A percentile compares a stretch with the other conserved stretches of the same genome.
Evolutionary conservation across 2,888 invertebrate species (phyloP).

Genomic region (Drosophila mimetica): DNA sequence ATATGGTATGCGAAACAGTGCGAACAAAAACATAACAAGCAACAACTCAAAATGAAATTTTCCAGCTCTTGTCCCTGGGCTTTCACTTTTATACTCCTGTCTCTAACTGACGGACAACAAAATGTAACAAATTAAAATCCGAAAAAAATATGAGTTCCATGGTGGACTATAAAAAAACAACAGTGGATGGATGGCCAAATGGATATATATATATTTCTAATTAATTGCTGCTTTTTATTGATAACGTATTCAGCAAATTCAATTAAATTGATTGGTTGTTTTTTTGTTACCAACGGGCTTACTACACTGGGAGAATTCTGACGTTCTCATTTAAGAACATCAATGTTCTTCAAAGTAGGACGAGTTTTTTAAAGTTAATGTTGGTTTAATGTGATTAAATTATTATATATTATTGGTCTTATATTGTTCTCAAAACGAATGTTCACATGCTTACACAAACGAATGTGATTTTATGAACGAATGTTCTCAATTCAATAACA

Average conservation of each 20-base stretch:
- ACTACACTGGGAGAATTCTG: too few species aligned
- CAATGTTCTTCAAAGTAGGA: too few species aligned
- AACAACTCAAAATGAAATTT: slow-evolving; percentile 66
- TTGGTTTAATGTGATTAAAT: too few species aligned
- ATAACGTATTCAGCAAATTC: background rate
- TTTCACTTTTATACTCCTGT: slow-evolving; percentile 48
- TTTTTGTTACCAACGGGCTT: background rate
- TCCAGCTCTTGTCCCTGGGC: slow-evolving; percentile 48
- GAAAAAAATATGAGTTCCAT: slow-evolving; percentile 39
- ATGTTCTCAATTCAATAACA: too few species aligned
- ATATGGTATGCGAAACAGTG: slow-evolving; percentile 27
- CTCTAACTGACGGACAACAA: slow-evolving; percentile 31
- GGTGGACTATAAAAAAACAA: background rate
- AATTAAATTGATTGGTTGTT: background rate
- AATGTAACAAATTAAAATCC: slow-evolving; percentile 69
- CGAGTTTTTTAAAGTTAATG: too few species aligned
- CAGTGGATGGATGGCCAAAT: background rate
- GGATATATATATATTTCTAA: slow-evolving; percentile 1
- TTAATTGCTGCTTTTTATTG: slow-evolving; percentile 19
- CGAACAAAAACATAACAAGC: slow-evolving; percentile 51
- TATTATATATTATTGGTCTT: too few species aligned
- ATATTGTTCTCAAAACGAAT: too few species aligned
- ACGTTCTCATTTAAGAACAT: too few species aligned
- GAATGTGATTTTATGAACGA: too few species aligned
- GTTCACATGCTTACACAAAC: too few species aligned